Evolutionary conservation across 1,140 invertebrate species (phyloP), one percentile per base, ranked within the genome.

Genomic region (Lepidurus apus): DNA sequence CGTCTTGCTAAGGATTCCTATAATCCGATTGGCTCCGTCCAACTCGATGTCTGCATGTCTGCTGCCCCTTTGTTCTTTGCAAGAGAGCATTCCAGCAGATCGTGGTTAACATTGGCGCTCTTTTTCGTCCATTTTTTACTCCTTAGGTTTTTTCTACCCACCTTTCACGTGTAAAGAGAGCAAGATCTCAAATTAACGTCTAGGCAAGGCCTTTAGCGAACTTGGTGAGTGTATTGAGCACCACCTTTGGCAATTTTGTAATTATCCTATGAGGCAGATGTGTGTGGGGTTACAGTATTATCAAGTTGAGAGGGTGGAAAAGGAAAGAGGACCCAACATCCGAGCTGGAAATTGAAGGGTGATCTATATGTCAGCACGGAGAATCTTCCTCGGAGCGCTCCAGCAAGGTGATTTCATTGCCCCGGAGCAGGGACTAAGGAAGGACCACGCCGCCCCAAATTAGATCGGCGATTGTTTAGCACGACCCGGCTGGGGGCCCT

Each of bases 321-420:
- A 65, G 21, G 13, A 65, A 65, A 65, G 21, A 65, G 53, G 21
- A n/a, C 53, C 53, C 21, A 65, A 65, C 53, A 65, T 21, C 53
- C 53, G 53, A 9, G 53, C 53, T 65, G 53, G 53, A 65, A 65
- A 65, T 65, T 65, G 53, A 65, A 65, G 53, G 53, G 53, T 65
- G 53, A 65, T 65, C 53, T 65, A 65, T n/a, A 65, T 21, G 53
- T 65, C 53, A 65, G 53, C 53, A 21, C 53, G 53, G 21, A n/a
- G 53, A 65, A 65, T 65, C 53, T 65, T 65, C 45, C 45, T 47
- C 5, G 10, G 6, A 65, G 21, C 53, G n/a, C 13, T 65, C 17
- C 53, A 65, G 21, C 17, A 34, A 21, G 17, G 53, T 65, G 53
- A 65, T 65, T 65, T 65, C 53, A 65, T 65, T 65, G 53, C n/a